Base-by-base conservation (phyloP, 2,888 invertebrate species). In the Acanthopleura granulata region DNA sequence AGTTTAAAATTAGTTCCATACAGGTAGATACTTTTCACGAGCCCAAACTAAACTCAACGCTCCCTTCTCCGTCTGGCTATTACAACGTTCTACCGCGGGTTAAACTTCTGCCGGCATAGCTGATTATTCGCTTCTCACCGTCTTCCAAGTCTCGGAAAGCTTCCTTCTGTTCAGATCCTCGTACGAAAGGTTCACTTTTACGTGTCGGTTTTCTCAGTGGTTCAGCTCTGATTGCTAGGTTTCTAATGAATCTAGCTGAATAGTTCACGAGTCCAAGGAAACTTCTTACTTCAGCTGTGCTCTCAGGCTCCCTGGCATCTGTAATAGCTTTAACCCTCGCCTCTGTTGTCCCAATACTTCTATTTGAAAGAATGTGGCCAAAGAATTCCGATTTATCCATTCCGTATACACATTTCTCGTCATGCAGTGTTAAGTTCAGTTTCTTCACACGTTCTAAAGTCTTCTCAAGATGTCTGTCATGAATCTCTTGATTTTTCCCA, bases 11-110 rank as follows among this genome's bases (percentile, higher is more conserved):
- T 27, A 30, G 9, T 75, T 57, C 75, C 75, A 69, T 49, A 75
- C n/a, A 76, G 25, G 66, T 76, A 76, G 15, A 75, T 72, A 76
- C 30, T 62, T 57, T 70, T 76, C 75, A 72, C 76, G 76, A n/a
- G 66, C 74, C 76, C 71, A 76, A 9, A 76, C 74, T 15, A 76
- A 16, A 9, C 29, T 75, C n/a, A 76, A 57, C 6, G 76, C 75
- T 61, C 76, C 62, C 62, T 76, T 50, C 25, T 75, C 69, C 18
- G 72, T 72, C 49, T 72, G 22, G 49, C n/a, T 49, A n/a, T 72
- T 6, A 9, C 49, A 4, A 49, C 22, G 22, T 72, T 49, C 72
- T n/a, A 73, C 61, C 16, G 69, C 30, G 4, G 22, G 1, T 12
- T 6, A 72, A 40, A 3, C 49, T 72, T 49, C 72, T 72, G 49